Conservation (phyloP, 2,797 vertebrate genomes). For the Ctenochaetus hawaiiensis region DNA sequence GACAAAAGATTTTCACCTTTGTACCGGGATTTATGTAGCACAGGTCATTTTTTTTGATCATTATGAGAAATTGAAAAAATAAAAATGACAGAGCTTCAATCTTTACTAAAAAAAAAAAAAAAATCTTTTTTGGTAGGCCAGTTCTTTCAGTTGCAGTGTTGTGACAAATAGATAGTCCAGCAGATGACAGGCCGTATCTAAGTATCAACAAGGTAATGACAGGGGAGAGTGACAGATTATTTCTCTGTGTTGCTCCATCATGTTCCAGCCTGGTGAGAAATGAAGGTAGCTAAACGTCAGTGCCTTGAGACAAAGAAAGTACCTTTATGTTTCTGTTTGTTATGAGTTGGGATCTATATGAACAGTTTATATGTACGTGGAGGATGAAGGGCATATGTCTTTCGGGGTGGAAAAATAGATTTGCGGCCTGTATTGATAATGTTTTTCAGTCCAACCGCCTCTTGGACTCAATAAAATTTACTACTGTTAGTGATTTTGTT, state of each 20-base stretch:
- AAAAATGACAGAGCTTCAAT: conserved; percentile 64
- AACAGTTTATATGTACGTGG: conserved; percentile 31
- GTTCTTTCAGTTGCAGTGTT: conserved; percentile 75
- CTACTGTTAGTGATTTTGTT: conserved; percentile 43
- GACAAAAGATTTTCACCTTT: conserved; percentile 71
- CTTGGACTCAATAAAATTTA: conserved; percentile 41
- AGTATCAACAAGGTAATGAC: conserved; percentile 83
- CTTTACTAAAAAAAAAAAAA: background rate
- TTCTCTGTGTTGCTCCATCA: conserved; percentile 79
- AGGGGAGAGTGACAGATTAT: conserved; percentile 81
- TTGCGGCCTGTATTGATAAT: conserved; percentile 40
- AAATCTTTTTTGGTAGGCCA: conserved; percentile 50
- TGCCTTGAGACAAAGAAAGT: conserved; percentile 43
- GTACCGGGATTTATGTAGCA: conserved; percentile 73
- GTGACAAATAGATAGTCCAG: conserved; percentile 77
- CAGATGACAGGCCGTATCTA: conserved; percentile 67
- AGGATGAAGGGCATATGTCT: conserved; percentile 19
- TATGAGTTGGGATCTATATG: conserved; percentile 48
- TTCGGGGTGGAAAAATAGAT: conserved; percentile 41
- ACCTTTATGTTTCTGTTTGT: conserved; percentile 39
- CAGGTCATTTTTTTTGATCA: conserved; percentile 65
- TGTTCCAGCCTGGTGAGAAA: conserved; percentile 66
- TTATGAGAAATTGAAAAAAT: conserved; percentile 73
- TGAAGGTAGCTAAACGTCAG: conserved; percentile 53
- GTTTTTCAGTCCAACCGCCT: conserved; percentile 44